Conservation (phyloP, 1,140 invertebrate genomes). For the Hermetia illucens region DNA sequence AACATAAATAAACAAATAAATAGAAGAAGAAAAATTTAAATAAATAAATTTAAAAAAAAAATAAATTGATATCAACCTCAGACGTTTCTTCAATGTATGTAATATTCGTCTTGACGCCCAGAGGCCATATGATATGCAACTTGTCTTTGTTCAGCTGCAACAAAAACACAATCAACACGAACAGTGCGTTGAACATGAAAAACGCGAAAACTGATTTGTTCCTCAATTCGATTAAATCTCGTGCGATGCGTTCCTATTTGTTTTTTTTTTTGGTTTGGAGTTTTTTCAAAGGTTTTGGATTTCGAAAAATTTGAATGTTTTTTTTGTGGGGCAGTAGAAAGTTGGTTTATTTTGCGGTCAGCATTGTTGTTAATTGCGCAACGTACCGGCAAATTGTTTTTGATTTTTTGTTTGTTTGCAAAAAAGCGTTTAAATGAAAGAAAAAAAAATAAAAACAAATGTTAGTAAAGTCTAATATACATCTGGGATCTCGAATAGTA, state of each 20-base stretch:
- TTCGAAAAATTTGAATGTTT: too few relatives aligned
- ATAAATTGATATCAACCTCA: conserved; percentile 44
- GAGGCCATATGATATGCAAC: conserved; percentile 86
- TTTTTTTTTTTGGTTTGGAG: conserved; percentile 3
- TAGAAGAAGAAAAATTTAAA: neutral
- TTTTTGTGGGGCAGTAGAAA: too few relatives aligned
- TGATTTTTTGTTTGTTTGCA: conserved; percentile 3
- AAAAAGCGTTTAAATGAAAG: conserved; percentile 9
- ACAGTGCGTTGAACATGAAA: conserved; percentile 98
- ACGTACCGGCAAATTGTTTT: too few relatives aligned
- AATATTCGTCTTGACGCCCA: conserved; percentile 88
- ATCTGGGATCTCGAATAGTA: conserved; percentile 5
- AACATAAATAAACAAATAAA: too few relatives aligned
- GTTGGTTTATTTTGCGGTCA: too few relatives aligned
- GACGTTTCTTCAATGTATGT: conserved; percentile 80
- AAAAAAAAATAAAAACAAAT: conserved; percentile 14
- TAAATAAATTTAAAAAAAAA: too few relatives aligned
- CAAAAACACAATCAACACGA: conserved; percentile 95
- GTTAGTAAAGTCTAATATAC: conserved; percentile 16
- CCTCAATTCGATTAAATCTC: conserved; percentile 79
- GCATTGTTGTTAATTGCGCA: too few relatives aligned
- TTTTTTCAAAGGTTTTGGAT: conserved; percentile 4
- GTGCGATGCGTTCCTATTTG: conserved; percentile 65
- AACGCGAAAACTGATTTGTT: conserved; percentile 96
- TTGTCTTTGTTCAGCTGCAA: conserved; percentile 96